These are phyloP conservation scores for Ophiothrix spiculata DNA, from an alignment of 35 echinoderm and acorn worm genomes.

Conservation along the genomic window DNA sequence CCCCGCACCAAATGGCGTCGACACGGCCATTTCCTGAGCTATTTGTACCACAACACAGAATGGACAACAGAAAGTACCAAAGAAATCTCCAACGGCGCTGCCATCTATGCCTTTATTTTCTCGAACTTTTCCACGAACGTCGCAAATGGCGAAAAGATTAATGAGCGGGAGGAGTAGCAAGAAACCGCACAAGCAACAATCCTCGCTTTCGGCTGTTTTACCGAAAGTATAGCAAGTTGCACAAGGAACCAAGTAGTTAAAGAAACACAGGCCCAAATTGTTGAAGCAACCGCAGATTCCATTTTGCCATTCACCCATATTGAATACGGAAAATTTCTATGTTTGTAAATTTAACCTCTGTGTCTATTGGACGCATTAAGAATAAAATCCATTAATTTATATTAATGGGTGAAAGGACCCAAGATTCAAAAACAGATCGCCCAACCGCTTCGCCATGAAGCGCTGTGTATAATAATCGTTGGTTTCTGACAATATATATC, in stretches of 20 bases:
- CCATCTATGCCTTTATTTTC: constrained; percentile 91
- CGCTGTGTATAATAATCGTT: too few species aligned
- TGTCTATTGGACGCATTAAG: background rate
- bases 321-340: too few species aligned
- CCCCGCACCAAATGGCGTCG: constrained; percentile 70
- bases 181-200: constrained; percentile 72
- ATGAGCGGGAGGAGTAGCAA: constrained; percentile 53
- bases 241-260: constrained; percentile 63
- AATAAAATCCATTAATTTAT: background rate
- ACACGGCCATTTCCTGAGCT: constrained; percentile 75
- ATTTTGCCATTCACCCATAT: constrained; percentile 67
- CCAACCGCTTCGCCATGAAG: too few species aligned
- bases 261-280: constrained; percentile 76
- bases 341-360: constrained; percentile 3
- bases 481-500: too few species aligned
- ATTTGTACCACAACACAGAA: constrained; percentile 72
- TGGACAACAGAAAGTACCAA: constrained; percentile 67
- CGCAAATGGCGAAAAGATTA: constrained; percentile 63
- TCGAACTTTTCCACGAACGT: constrained; percentile 69
- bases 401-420: too few species aligned
- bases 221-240: constrained; percentile 77
- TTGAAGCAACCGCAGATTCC: constrained; percentile 73
- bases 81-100: constrained; percentile 62
- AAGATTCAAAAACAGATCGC: too few species aligned
- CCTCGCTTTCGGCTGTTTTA: constrained; percentile 72